Conservation (phyloP, 1,140 invertebrate genomes). For the Schlechtendalia chinensis region DNA sequence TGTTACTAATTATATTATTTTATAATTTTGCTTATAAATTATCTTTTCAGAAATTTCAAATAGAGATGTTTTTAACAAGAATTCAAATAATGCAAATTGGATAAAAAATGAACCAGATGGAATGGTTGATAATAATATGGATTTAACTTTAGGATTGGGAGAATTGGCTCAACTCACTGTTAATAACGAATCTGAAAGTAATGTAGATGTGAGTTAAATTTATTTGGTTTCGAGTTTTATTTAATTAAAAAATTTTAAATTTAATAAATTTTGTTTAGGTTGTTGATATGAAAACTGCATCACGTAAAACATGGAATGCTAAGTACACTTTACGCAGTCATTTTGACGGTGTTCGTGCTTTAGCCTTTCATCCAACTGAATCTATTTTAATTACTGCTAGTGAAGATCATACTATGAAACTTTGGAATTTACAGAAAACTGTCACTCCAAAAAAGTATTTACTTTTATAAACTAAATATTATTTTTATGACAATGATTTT, state of each 20-base stretch:
- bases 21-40: not conserved
- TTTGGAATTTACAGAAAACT: conserved; percentile 99
- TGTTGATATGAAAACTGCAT: conserved; percentile 84
- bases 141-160: conserved; percentile 82
- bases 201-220: conserved; percentile 66
- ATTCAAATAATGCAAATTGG: conserved; percentile 49
- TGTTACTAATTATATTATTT: not conserved
- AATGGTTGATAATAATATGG: conserved; percentile 67
- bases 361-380: conserved; percentile 97
- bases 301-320: conserved; percentile 96
- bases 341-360: conserved; percentile 93
- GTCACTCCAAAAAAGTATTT: conserved; percentile 90
- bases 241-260: not conserved
- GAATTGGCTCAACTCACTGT: conserved; percentile 95
- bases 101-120: conserved; percentile 54
- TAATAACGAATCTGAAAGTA: conserved; percentile 90
- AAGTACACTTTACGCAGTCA: conserved; percentile 96
- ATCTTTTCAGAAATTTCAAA: conserved; percentile 20
- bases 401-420: conserved; percentile 97
- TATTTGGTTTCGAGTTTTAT: not conserved
- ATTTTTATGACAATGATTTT: too few relatives aligned
- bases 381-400: conserved; percentile 96
- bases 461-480: too few relatives aligned
- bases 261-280: conserved; percentile 61
- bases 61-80: conserved; percentile 35